Conservation (phyloP, 2,797 vertebrate species). For the Hippocampus kuda region DNA sequence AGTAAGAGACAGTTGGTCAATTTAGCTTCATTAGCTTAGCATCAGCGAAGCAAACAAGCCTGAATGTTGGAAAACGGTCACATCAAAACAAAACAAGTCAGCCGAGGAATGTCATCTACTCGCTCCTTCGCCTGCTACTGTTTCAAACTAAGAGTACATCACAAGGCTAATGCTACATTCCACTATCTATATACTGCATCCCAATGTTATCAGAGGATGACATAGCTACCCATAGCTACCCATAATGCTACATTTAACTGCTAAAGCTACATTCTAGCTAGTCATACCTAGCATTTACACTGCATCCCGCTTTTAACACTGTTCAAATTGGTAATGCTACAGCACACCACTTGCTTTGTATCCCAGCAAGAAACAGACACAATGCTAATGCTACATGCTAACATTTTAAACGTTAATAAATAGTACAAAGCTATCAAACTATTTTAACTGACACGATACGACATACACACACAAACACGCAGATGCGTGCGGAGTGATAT, state of each 20-base stretch:
- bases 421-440: no score
- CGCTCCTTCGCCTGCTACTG: background rate
- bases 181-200: background rate
- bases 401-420: background rate
- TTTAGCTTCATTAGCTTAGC: slow-evolving; percentile 43
- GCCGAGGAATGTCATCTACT: background rate
- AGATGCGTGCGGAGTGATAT: background rate
- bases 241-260: background rate
- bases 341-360: background rate
- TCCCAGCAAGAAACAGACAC: background rate
- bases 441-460: no score
- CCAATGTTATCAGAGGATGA: background rate
- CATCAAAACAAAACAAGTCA: slow-evolving; percentile 13
- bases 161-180: no score
- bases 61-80: slow-evolving; percentile 17
- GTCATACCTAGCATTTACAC: background rate
- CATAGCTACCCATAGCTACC: background rate
- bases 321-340: background rate
- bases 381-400: background rate
- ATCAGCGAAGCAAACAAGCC: slow-evolving; percentile 33
- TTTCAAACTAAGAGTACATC: background rate
- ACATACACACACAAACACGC: background rate
- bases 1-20: slow-evolving; percentile 24
- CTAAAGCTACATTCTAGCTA: background rate
- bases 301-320: background rate